Evolutionary conservation across 2,888 invertebrate species (phyloP).

Genomic region (Drosophila kanekoi): DNA sequence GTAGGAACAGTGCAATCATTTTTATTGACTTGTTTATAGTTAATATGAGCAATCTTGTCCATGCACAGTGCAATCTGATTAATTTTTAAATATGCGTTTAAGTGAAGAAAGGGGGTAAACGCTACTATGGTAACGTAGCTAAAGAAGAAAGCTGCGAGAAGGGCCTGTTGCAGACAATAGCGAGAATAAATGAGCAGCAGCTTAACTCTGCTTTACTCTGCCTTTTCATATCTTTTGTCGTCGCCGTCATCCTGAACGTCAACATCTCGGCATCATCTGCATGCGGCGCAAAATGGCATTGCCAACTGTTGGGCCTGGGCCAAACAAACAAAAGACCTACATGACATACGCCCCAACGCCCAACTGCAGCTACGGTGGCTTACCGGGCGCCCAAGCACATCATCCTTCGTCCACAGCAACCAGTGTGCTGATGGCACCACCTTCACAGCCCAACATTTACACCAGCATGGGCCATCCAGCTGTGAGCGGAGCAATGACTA

Average conservation of each 20-base stretch:
- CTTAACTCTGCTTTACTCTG: constrained; percentile 59
- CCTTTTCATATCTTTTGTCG: constrained; percentile 63
- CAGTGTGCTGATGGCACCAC: constrained; percentile 83
- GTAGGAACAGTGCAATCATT: not conserved
- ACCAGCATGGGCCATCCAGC: constrained; percentile 78
- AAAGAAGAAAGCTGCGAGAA: not conserved
- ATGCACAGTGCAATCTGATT: constrained; percentile 6
- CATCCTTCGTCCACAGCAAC: constrained; percentile 73
- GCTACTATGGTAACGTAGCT: not conserved
- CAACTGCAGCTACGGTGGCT: constrained; percentile 81
- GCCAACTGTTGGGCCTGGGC: constrained; percentile 46
- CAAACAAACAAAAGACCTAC: constrained; percentile 76
- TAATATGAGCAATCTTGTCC: constrained; percentile 3
- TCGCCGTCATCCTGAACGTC: constrained; percentile 40
- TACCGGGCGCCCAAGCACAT: constrained; percentile 72
- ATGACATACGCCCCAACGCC: constrained; percentile 84
- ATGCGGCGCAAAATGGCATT: constrained; percentile 48
- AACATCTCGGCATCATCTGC: constrained; percentile 50
- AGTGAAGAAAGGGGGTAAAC: constrained; percentile 16
- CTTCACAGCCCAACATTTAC: constrained; percentile 78
- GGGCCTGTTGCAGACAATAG: constrained; percentile 24
- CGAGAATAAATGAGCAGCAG: constrained; percentile 53
- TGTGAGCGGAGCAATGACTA: constrained; percentile 79
- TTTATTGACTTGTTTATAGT: not conserved
- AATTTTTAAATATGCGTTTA: constrained; percentile 26